Evolutionary conservation across 2,113 vertebrate genomes (phyloP).

Genomic region (Eolophus roseicapilla): DNA sequence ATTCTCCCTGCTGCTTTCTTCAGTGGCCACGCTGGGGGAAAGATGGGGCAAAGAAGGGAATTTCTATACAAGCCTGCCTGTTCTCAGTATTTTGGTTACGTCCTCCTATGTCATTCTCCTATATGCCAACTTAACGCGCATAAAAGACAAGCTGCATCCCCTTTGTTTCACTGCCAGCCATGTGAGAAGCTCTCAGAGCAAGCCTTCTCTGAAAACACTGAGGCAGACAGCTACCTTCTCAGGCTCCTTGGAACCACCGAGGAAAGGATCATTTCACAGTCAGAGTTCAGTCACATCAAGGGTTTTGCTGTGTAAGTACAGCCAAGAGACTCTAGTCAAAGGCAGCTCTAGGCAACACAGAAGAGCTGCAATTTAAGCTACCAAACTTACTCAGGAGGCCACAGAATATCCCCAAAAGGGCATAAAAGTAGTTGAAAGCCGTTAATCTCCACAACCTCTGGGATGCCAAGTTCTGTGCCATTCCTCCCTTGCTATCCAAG

Average conservation of each 20-base stretch:
- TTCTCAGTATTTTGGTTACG: neutral
- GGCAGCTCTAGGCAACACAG: neutral
- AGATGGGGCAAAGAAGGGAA: neutral
- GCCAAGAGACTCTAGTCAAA: neutral
- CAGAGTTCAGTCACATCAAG: neutral
- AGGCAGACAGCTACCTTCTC: neutral
- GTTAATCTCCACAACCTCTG: neutral
- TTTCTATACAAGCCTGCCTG: neutral
- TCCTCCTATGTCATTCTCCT: neutral
- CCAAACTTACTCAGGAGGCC: neutral
- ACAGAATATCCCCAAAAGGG: neutral
- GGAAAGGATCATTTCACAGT: neutral
- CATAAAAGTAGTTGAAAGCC: neutral
- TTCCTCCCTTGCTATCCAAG: neutral
- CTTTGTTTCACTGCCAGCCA: neutral
- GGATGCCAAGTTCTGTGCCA: neutral
- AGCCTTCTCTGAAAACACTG: neutral
- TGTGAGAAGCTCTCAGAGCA: rapidly evolving
- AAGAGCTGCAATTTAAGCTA: neutral
- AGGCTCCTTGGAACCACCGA: neutral
- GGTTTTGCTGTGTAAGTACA: neutral
- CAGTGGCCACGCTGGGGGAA: neutral
- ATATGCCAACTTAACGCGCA: neutral
- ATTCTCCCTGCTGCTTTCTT: neutral
- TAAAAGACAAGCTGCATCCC: neutral